Percentiles rank a stretch among this genome's conserved stretches.
These are phyloP conservation scores for Hipposideros larvatus DNA, from an alignment of 2,797 vertebrate genomes.

Conservation along the genomic window DNA sequence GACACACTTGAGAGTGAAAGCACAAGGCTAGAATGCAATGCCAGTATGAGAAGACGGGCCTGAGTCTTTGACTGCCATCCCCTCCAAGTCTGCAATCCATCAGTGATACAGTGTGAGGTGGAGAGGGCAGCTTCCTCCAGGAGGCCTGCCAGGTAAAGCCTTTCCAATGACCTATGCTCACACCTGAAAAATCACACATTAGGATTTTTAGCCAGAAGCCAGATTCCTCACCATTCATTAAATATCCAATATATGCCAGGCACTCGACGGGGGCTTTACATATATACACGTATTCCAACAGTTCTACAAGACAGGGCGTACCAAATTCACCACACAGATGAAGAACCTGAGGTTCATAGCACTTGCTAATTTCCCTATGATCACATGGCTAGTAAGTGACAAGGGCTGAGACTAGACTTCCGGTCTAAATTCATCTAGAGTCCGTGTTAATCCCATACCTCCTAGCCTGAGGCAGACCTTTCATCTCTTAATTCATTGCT, in stretches of 20 bases:
- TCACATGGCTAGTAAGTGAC: not conserved
- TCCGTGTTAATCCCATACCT: not conserved
- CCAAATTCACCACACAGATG: not conserved
- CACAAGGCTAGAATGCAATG: not conserved
- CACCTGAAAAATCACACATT: not conserved
- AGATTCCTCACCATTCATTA: not conserved
- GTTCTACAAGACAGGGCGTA: not conserved
- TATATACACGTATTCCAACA: too few species aligned
- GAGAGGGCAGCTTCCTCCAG: not conserved
- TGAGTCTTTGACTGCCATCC: not conserved
- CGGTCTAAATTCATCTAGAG: not conserved
- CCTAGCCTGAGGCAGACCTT: not conserved
- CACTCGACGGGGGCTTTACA: not conserved
- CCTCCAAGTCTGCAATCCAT: not conserved
- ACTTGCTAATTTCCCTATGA: not conserved
- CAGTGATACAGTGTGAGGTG: not conserved
- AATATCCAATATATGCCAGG: not conserved
- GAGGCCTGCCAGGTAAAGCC: too few species aligned
- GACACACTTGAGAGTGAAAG: not conserved
- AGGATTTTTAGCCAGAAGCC: not conserved
- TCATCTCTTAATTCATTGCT: not conserved
- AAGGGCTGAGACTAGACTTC: not conserved
- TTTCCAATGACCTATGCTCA: not conserved
- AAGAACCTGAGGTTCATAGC: not conserved
- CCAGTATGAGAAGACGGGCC: not conserved